These are phyloP conservation scores for Tetheella fluctuosa DNA, from an alignment of 2,888 invertebrate species.

Conservation along the genomic window DNA sequence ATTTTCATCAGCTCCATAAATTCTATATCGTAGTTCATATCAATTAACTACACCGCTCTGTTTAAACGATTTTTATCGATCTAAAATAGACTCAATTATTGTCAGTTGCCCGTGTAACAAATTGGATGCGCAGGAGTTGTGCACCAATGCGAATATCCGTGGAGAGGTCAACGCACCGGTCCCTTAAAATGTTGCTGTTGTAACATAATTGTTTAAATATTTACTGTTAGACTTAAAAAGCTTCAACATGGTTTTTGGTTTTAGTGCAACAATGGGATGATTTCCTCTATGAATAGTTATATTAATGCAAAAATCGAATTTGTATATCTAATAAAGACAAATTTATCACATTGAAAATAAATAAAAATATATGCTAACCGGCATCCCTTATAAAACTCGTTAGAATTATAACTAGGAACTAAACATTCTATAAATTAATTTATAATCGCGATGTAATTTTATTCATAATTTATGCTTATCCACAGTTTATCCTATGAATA, in stretches of 20 bases:
- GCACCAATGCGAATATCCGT: conserved; percentile 60
- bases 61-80: conserved; percentile 12
- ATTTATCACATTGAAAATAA: too few species aligned
- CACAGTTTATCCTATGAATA: conserved; percentile 7
- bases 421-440: neutral
- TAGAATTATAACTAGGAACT: conserved; percentile 9
- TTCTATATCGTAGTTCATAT: neutral
- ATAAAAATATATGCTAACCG: neutral
- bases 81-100: conserved; percentile 40
- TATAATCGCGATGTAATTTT: neutral
- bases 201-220: too few species aligned
- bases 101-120: conserved; percentile 31
- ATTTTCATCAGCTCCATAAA: neutral
- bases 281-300: too few species aligned
- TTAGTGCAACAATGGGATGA: too few species aligned
- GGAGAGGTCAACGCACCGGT: conserved; percentile 61
- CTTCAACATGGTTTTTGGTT: too few species aligned
- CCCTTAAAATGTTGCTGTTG: conserved; percentile 56
- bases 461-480: conserved; percentile 8
- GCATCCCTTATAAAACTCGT: conserved; percentile 1
- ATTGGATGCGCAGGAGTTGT: conserved; percentile 59
- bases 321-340: too few species aligned
- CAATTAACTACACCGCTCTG: neutral
- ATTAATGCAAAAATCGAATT: too few species aligned
- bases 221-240: too few species aligned